Evolutionary conservation across 2,888 invertebrate genomes (phyloP), one percentile per base, ranked within the genome.

Genomic region (Eilema caniola): DNA sequence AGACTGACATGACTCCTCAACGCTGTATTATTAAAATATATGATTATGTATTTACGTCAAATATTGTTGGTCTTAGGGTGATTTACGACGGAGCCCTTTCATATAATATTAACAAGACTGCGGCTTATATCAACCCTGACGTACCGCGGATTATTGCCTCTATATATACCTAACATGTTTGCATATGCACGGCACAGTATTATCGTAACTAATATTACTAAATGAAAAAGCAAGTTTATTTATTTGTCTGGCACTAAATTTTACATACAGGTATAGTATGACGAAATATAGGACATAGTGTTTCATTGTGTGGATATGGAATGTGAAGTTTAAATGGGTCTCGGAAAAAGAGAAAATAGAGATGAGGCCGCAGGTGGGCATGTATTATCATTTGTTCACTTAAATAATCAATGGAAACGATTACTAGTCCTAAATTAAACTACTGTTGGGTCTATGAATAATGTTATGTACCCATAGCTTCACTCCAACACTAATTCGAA

Each of bases 51-150:
- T 53, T 53, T n/a, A n/a, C 47, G 47, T 47, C 47, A 20, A 47
- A 47, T n/a, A 53, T 53, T 53, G n/a, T 53, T 8, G n/a, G 10
- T 53, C 20, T n/a, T n/a, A 53, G n/a, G 53, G 8, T 53, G 53
- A 53, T 53, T 53, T 53, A 53, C 53, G 53, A 53, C n/a, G 53
- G n/a, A 20, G 53, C 53, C 53, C 53, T 53, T 53, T 53, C 53
- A 53, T 53, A 53, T n/a, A 53, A n/a, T n/a, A 53, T 53, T 53
- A 53, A 53, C n/a, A 53, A 47, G 53, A 53, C 53, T 53, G 20
- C 53, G 53, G 53, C 53, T 53, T 53, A 53, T 53, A 53, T 53
- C 53, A 53, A 53, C 53, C 53, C 53, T 10, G 10, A 53, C n/a
- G 28, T 41, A 37, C n/a, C 37, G 7, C 5, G 23, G 20, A 61